Percentiles rank a stretch among this genome's conserved stretches.
These are phyloP conservation scores for Lordiphosa andalusiaca DNA, from an alignment of 2,888 invertebrate genomes.

Conservation along the genomic window DNA sequence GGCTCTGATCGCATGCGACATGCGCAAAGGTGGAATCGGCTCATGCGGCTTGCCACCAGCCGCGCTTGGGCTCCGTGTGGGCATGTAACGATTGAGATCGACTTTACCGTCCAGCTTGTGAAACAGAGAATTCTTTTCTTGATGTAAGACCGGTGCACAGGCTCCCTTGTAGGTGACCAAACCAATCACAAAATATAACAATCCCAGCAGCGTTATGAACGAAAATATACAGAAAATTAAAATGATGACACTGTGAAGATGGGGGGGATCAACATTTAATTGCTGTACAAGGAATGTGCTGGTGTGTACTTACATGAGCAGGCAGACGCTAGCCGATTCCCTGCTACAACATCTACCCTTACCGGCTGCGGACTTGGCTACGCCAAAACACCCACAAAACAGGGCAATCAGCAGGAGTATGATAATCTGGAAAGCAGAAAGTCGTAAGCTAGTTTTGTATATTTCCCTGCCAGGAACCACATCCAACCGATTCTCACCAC, in stretches of 20 bases:
- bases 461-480: not conserved
- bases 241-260: constrained; percentile 84
- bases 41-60: constrained; percentile 33
- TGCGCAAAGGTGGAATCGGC: constrained; percentile 73
- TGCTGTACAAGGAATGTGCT: not conserved
- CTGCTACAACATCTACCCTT: constrained; percentile 59
- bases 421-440: constrained; percentile 36
- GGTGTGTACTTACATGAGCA: constrained; percentile 71
- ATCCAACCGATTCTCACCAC: constrained; percentile 38
- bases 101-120: constrained; percentile 83
- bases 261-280: too few species aligned
- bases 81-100: constrained; percentile 82
- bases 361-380: constrained; percentile 38
- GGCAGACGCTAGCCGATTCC: constrained; percentile 48
- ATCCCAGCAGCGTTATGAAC: constrained; percentile 84
- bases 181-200: constrained; percentile 86
- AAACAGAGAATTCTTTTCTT: constrained; percentile 84
- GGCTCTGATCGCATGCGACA: constrained; percentile 82
- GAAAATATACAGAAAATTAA: constrained; percentile 89
- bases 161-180: constrained; percentile 85
- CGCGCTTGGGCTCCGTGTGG: constrained; percentile 37
- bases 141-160: constrained; percentile 88
- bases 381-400: constrained; percentile 58
- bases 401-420: constrained; percentile 41
- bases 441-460: not conserved